Evolutionary conservation across 2,888 invertebrate genomes (phyloP).

Genomic region (Tromatobia lineatoria): DNA sequence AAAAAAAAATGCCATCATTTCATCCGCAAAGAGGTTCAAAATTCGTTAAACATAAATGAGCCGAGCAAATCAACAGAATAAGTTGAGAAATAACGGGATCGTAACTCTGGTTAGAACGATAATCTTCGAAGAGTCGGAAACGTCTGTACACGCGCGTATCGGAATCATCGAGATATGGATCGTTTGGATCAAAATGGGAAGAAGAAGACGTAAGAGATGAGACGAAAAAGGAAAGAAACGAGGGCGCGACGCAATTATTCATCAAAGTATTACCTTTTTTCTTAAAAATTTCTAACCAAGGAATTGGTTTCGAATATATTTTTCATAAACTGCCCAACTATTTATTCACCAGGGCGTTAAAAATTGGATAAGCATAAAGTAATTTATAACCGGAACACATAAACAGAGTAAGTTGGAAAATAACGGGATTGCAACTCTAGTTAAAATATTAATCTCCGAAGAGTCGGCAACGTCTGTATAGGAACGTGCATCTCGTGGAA

Average conservation of each 20-base stretch:
- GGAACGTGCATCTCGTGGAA: constrained; percentile 7
- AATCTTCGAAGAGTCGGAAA: constrained; percentile 2
- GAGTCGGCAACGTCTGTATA: background rate
- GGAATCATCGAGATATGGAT: constrained; percentile 75
- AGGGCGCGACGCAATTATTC: constrained; percentile 73
- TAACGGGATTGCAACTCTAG: background rate
- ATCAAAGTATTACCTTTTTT: no score
- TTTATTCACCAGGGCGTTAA: background rate
- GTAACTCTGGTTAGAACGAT: background rate
- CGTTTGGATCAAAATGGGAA: constrained; percentile 38
- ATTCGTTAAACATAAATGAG: background rate
- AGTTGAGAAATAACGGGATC: background rate
- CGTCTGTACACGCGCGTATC: constrained; percentile 38
- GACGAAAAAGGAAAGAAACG: constrained; percentile 61
- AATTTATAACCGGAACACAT: background rate
- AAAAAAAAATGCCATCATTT: no score
- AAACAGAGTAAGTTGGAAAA: background rate
- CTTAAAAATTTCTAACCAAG: no score
- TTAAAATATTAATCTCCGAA: constrained; percentile 2
- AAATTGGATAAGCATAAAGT: background rate
- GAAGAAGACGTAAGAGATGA: constrained; percentile 17
- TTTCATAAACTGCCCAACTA: no score
- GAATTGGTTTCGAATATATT: no score
- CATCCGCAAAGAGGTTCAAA: no score
- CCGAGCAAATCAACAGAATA: background rate